Conservation (phyloP, 1,140 invertebrate species). For the Battus philenor region DNA sequence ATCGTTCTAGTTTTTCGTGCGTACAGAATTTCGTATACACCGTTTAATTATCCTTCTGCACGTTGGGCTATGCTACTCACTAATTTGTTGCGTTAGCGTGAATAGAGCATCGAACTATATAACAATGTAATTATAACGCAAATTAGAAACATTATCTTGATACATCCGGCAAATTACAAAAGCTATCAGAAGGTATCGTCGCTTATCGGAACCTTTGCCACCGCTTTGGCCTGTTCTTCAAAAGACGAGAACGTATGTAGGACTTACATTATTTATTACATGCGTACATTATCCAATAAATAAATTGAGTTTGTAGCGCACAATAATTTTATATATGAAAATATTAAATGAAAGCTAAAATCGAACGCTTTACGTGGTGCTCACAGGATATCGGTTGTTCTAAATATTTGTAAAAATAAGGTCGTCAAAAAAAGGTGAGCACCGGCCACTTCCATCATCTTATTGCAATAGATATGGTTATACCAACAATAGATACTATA, state of each 20-base stretch:
- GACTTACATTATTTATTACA: conserved; percentile 19
- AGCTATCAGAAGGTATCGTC: conserved; percentile 33
- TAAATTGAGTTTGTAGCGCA: too few relatives aligned
- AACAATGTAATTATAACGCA: conserved; percentile 18
- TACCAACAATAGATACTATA: too few relatives aligned
- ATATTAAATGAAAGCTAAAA: conserved; percentile 1
- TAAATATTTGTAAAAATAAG: too few relatives aligned
- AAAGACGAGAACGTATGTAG: conserved; percentile 20
- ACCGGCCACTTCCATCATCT: too few relatives aligned
- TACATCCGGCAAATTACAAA: conserved; percentile 49
- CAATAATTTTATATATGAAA: too few relatives aligned
- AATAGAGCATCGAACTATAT: conserved; percentile 11
- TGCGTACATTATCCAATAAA: neutral
- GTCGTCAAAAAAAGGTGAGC: too few relatives aligned
- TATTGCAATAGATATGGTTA: too few relatives aligned
- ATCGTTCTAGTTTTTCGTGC: conserved; percentile 11
- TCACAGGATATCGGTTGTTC: too few relatives aligned
- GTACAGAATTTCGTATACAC: conserved; percentile 13
- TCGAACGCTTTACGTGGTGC: too few relatives aligned
- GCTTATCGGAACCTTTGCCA: conserved; percentile 48
- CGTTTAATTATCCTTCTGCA: conserved; percentile 6
- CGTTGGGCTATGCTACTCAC: conserved; percentile 5
- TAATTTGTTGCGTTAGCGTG: conserved; percentile 11
- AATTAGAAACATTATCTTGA: conserved; percentile 29
- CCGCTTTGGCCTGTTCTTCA: conserved; percentile 28